Evolutionary conservation across 1,140 invertebrate species (phyloP).

Genomic region (Papilio aristodemus): DNA sequence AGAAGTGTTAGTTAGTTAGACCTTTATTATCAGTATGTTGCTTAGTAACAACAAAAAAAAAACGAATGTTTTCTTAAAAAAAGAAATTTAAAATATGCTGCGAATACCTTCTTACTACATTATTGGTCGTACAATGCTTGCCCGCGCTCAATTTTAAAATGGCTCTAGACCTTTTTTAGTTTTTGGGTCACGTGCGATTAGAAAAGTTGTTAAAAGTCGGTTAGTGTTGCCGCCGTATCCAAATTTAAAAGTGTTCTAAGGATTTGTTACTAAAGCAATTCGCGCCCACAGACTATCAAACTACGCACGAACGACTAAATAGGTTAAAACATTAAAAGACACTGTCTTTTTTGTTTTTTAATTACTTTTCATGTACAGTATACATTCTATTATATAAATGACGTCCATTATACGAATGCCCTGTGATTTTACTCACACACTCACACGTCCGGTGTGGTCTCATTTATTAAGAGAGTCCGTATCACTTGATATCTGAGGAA

Average conservation of each 20-base stretch:
- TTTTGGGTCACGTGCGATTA: conserved; percentile 20
- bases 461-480: too few species aligned
- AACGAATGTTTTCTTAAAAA: neutral
- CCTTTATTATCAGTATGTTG: neutral
- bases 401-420: too few species aligned
- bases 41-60: neutral
- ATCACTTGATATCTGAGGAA: too few species aligned
- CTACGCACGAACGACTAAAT: neutral
- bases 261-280: neutral
- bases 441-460: too few species aligned
- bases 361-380: too few species aligned
- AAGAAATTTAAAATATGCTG: neutral
- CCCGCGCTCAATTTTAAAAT: conserved; percentile 11
- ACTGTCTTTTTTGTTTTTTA: too few species aligned
- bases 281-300: neutral
- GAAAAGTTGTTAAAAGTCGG: conserved; percentile 11
- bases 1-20: too few species aligned
- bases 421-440: too few species aligned
- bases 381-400: too few species aligned
- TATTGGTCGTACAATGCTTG: neutral
- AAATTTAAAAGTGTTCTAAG: neutral
- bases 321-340: too few species aligned
- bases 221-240: neutral
- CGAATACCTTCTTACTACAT: neutral
- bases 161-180: neutral